Percentiles rank a stretch among this genome's conserved stretches.
Evolutionary conservation across 2,888 invertebrate species (phyloP).

Genomic region (Lottia gigantea): DNA sequence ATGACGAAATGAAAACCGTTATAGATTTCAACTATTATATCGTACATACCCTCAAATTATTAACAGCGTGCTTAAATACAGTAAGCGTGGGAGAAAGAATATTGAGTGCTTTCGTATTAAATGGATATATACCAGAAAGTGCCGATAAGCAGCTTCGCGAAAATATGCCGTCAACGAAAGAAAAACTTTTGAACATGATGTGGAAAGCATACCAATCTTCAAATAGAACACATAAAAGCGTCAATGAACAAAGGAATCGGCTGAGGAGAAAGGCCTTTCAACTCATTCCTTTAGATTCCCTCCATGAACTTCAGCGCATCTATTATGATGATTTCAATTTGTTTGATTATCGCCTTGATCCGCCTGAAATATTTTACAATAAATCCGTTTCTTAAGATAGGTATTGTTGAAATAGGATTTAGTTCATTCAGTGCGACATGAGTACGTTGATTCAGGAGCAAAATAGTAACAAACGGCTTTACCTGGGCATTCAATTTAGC

Average conservation of each 20-base stretch:
- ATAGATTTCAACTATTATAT: not conserved
- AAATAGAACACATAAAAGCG: not conserved
- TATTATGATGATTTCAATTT: not conserved
- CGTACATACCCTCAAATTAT: not conserved
- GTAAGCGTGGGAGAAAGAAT: not conserved
- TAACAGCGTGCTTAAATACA: not conserved
- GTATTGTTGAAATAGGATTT: too few relatives aligned
- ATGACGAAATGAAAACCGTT: not conserved
- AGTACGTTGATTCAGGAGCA: too few relatives aligned
- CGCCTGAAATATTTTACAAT: conserved; percentile 4
- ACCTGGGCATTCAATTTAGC: too few relatives aligned
- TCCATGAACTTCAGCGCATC: not conserved
- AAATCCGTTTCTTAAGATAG: not conserved
- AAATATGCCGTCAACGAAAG: not conserved
- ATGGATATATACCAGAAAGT: not conserved
- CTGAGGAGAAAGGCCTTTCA: not conserved
- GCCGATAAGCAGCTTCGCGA: not conserved
- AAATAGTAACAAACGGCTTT: too few relatives aligned
- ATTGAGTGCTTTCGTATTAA: not conserved
- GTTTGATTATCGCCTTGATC: not conserved
- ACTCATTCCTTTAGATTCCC: not conserved
- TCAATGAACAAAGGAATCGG: not conserved
- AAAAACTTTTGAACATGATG: not conserved
- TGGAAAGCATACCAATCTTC: not conserved
- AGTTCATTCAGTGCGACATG: too few relatives aligned